phyloP scores from a whole-genome alignment of 2,888 invertebrate genomes.

The Lypha dubia region DNA sequence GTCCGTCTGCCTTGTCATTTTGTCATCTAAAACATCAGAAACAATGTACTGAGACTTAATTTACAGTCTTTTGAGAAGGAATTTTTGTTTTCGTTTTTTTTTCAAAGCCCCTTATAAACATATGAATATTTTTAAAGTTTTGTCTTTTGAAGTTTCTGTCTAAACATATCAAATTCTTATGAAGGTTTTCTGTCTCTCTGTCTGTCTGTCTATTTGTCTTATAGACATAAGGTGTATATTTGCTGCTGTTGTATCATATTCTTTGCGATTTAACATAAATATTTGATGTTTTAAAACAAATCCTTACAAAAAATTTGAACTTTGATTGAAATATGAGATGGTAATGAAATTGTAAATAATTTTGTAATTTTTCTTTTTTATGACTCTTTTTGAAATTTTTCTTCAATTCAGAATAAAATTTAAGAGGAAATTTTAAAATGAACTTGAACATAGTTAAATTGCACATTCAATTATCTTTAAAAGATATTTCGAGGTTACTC shows the following conservation, averaged over 20 bases:
- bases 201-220: conserved; percentile 24
- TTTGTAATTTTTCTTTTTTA: conserved; percentile 4
- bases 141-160: conserved; percentile 65
- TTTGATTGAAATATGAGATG: conserved; percentile 61
- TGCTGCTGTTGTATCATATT: conserved; percentile 23
- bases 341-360: conserved; percentile 41
- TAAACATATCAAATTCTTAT: conserved; percentile 68
- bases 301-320: conserved; percentile 22
- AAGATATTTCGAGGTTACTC: too few species aligned
- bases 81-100: conserved; percentile 8
- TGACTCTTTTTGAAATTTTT: neutral
- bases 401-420: neutral
- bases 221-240: conserved; percentile 31
- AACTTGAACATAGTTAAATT: neutral
- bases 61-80: conserved; percentile 22
- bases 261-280: conserved; percentile 15
- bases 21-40: conserved; percentile 66
- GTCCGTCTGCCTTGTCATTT: conserved; percentile 44
- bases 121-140: conserved; percentile 18
- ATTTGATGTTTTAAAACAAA: conserved; percentile 6
- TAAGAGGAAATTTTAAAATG: neutral
- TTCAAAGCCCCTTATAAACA: neutral
- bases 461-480: too few species aligned
- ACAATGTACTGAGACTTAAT: conserved; percentile 36
- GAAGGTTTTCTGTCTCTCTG: conserved; percentile 51